Percentiles rank a stretch among this genome's conserved stretches.
Evolutionary conservation across 2,888 invertebrate genomes (phyloP).

Genomic region (Eupithecia dodoneata): DNA sequence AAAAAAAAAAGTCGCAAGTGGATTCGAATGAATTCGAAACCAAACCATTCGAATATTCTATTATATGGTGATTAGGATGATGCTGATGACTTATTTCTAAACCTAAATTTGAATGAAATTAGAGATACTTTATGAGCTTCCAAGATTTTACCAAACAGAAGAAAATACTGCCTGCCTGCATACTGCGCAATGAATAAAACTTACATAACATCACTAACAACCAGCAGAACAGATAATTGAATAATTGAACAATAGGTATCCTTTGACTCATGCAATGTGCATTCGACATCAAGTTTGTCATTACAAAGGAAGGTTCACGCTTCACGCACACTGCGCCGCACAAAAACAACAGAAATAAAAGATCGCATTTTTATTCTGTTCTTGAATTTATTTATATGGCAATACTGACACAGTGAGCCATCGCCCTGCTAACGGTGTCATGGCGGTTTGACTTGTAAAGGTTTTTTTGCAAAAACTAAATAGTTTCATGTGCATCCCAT

Average conservation of each 20-base stretch:
- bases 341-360: background rate
- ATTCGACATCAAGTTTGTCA: background rate
- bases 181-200: background rate
- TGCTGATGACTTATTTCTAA: too few species aligned
- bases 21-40: too few species aligned
- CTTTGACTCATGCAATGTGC: constrained; percentile 11
- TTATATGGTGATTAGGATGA: too few species aligned
- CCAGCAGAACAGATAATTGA: background rate
- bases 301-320: background rate
- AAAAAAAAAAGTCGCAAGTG: too few species aligned
- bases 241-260: constrained; percentile 8
- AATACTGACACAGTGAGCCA: constrained; percentile 80
- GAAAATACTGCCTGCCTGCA: too few species aligned
- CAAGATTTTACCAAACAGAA: too few species aligned
- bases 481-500: constrained; percentile 82
- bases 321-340: background rate
- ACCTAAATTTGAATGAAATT: too few species aligned
- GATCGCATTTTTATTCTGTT: background rate
- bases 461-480: constrained; percentile 81
- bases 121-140: too few species aligned
- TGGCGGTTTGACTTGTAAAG: constrained; percentile 84
- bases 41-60: too few species aligned
- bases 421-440: constrained; percentile 85
- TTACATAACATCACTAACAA: background rate
- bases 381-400: constrained; percentile 54